These are phyloP conservation scores for Cheilosia vernalis DNA, from an alignment of 2,888 invertebrate species.

Conservation along the genomic window DNA sequence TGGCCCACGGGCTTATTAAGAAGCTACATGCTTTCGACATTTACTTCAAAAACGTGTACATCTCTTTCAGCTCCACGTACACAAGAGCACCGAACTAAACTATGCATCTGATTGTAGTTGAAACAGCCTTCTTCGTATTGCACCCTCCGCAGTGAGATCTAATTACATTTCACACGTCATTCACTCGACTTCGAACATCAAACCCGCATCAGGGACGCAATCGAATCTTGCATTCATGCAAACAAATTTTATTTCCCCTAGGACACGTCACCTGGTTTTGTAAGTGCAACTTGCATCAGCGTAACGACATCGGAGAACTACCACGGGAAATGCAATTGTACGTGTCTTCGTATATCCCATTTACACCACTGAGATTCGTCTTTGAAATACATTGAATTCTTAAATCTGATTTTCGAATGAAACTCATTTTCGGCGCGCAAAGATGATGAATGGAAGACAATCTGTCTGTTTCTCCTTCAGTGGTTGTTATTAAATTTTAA, in stretches of 20 bases:
- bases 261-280: not conserved
- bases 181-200: slow-evolving; percentile 6
- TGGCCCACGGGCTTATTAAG: too few relatives aligned
- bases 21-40: too few relatives aligned
- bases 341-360: slow-evolving; percentile 8
- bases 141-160: too few relatives aligned
- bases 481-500: slow-evolving; percentile 68
- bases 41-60: too few relatives aligned
- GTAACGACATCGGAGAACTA: slow-evolving; percentile 19
- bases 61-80: too few relatives aligned
- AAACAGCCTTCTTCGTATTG: too few relatives aligned
- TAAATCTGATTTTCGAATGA: slow-evolving; percentile 40
- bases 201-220: slow-evolving; percentile 34
- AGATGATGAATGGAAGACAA: slow-evolving; percentile 26
- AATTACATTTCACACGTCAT: not conserved
- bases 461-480: slow-evolving; percentile 20
- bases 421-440: slow-evolving; percentile 45
- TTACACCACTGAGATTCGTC: slow-evolving; percentile 15
- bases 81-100: too few relatives aligned
- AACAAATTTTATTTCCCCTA: not conserved
- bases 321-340: slow-evolving; percentile 3
- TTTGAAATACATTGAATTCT: slow-evolving; percentile 43
- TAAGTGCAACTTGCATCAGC: not conserved
- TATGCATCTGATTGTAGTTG: too few relatives aligned
- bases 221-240: slow-evolving; percentile 24